Conservation (phyloP, 1,140 invertebrate species). For the Pseudomyrmex dendroicus region DNA sequence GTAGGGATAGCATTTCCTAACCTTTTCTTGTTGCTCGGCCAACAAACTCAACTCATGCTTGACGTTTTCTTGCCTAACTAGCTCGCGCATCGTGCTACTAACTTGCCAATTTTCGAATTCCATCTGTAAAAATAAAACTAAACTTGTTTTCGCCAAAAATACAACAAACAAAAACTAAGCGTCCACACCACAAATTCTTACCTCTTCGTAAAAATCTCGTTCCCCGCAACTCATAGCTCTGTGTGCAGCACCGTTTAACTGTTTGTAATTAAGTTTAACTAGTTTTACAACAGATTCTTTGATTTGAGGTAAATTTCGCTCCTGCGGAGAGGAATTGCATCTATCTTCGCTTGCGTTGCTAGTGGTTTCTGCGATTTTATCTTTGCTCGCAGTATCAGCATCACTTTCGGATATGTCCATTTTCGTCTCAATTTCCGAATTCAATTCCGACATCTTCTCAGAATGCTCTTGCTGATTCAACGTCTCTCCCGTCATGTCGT, state of each 20-base stretch:
- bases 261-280: constrained; percentile 74
- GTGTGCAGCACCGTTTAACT: constrained; percentile 81
- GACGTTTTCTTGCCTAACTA: constrained; percentile 81
- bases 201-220: constrained; percentile 81
- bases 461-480: constrained; percentile 1
- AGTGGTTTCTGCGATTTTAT: constrained; percentile 1
- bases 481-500: constrained; percentile 8
- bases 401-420: background rate
- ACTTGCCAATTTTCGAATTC: constrained; percentile 83
- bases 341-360: constrained; percentile 48
- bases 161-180: background rate
- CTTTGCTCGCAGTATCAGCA: background rate
- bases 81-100: constrained; percentile 77
- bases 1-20: constrained; percentile 54
- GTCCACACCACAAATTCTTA: constrained; percentile 34
- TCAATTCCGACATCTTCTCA: constrained; percentile 19
- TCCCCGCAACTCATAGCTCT: constrained; percentile 81
- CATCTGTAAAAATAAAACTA: constrained; percentile 70
- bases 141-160: constrained; percentile 7
- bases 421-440: constrained; percentile 30
- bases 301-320: constrained; percentile 9
- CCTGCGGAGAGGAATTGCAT: constrained; percentile 11
- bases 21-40: constrained; percentile 82
- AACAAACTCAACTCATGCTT: constrained; percentile 80
- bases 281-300: constrained; percentile 50